Base-by-base conservation (phyloP, 2,113 vertebrate species). In the Prunella fulvescens region DNA sequence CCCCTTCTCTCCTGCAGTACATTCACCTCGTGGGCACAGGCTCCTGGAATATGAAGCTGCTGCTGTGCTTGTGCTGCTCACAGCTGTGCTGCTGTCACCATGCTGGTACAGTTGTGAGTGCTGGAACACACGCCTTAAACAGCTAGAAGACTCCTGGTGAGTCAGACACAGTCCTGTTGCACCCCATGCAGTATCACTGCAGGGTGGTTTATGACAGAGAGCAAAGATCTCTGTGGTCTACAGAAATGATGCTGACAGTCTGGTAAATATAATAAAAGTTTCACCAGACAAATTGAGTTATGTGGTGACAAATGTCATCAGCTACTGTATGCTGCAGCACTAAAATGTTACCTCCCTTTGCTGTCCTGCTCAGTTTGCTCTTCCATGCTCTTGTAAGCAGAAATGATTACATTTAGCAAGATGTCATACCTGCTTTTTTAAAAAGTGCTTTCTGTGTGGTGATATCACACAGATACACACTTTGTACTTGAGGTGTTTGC, bases 1-100 rank as follows among this genome's bases (percentile, higher is more conserved):
- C 67, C 88, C 90, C 16, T 80, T 81, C 25, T 50, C 48, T 65
- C 56, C 65, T 91, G 87, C 90, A 72, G 87, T 85, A 44, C 64
- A 79, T 64, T 74, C 31, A 31, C 22, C 19, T 56, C 0, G 0
- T 44, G 61, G 11, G 4, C 6, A 2, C 58, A n/a, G 57, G 6
- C 40, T 45, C 29, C 50, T 2, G 16, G n/a, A 82, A 10, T 8
- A 8, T 1, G 9, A 10, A 89, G 45, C 70, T 88, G 13, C 70
- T 0, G 0, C 37, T 37, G 37, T 37, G 37, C 42, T 67, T 2
- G 17, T 2, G 4, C 42, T 61, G 44, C 50, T 85, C 44, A 19
- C 48, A 35, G 18, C 28, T 51, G 22, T 50, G 26, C 31, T 81
- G 35, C 39, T 28, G 18, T 66, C 57, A 60, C 51, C 2, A 19